Evolutionary conservation across 2,888 invertebrate genomes (phyloP).

Genomic region (Sesia apiformis): DNA sequence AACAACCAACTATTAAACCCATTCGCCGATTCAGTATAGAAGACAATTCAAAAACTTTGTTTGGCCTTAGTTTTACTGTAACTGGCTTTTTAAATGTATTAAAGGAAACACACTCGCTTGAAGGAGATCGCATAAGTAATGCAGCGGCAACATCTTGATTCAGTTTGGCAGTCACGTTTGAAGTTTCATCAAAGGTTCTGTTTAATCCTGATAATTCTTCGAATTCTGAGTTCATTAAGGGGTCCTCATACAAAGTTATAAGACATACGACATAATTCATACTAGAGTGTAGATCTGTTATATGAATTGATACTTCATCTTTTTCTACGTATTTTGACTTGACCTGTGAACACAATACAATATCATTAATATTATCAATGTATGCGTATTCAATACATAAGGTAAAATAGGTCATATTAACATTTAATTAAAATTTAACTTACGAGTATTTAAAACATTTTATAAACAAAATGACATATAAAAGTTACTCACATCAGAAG

Average conservation of each 20-base stretch:
- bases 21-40: constrained; percentile 53
- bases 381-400: not conserved
- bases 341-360: constrained; percentile 37
- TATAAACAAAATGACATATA: not conserved
- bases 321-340: constrained; percentile 52
- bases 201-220: constrained; percentile 33
- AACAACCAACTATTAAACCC: constrained; percentile 64
- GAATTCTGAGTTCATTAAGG: constrained; percentile 25
- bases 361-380: not conserved
- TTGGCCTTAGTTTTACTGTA: constrained; percentile 33
- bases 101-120: constrained; percentile 61
- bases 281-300: constrained; percentile 44
- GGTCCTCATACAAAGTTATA: constrained; percentile 47
- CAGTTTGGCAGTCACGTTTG: constrained; percentile 40
- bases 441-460: not conserved
- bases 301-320: constrained; percentile 46
- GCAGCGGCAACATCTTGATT: constrained; percentile 48
- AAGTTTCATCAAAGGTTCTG: constrained; percentile 26
- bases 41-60: constrained; percentile 44
- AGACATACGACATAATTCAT: constrained; percentile 57
- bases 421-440: not conserved
- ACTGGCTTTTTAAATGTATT: constrained; percentile 48
- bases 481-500: constrained; percentile 33
- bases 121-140: constrained; percentile 50
- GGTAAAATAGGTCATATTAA: not conserved